These are phyloP conservation scores for Haliaeetus leucogaster DNA, from an alignment of 2,113 vertebrate species.

Conservation along the genomic window DNA sequence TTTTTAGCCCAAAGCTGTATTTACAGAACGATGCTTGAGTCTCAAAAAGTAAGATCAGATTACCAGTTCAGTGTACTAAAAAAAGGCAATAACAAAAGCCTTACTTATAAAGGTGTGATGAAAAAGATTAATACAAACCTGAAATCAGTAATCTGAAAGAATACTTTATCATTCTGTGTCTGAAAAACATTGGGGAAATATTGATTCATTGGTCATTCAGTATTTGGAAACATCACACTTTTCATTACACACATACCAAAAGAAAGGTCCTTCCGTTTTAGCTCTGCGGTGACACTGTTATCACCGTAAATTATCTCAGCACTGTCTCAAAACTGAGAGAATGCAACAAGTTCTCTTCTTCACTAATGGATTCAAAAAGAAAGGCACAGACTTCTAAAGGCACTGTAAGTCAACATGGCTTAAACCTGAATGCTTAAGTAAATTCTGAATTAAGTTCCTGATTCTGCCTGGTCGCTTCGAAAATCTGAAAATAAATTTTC, in stretches of 20 bases:
- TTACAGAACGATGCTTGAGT: not conserved
- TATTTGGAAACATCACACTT: not conserved
- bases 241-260: not conserved
- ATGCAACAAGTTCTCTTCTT: not conserved
- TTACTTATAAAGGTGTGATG: constrained; percentile 1
- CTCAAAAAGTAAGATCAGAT: constrained; percentile 10
- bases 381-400: not conserved
- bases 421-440: not conserved
- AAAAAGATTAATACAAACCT: constrained; percentile 38
- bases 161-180: not conserved
- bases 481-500: not conserved
- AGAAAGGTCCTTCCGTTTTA: not conserved
- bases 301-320: not conserved
- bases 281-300: not conserved
- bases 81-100: constrained; percentile 31
- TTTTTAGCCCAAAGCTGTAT: constrained; percentile 4
- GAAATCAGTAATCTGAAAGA: constrained; percentile 28
- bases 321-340: not conserved
- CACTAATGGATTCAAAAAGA: not conserved
- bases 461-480: not conserved
- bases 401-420: accelerated
- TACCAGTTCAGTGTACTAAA: not conserved
- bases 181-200: constrained; percentile 9
- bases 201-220: not conserved
- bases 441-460: not conserved